Conservation (phyloP, 1,140 invertebrate genomes). For the Pseudomyrmex sp. region DNA sequence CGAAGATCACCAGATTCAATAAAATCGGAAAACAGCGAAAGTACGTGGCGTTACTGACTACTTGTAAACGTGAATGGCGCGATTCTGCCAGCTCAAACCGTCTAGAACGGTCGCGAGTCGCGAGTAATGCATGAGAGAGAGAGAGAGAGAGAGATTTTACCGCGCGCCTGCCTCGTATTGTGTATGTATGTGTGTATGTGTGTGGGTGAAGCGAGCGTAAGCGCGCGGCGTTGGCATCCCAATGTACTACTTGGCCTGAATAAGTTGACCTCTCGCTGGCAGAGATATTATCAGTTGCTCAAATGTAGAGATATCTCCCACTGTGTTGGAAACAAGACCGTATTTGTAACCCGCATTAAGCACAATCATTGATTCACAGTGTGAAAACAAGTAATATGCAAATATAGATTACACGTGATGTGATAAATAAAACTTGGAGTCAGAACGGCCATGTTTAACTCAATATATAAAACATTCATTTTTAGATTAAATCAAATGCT, state of each 20-base stretch:
- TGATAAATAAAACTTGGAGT: not conserved
- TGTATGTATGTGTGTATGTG: not conserved
- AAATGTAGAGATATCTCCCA: not conserved
- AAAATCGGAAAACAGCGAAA: conserved; percentile 43
- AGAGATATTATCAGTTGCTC: conserved; percentile 28
- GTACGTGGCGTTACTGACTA: conserved; percentile 65
- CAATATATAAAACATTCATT: no score
- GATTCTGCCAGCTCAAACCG: conserved; percentile 41
- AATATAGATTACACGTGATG: not conserved
- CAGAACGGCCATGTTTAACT: not conserved
- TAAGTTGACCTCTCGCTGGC: conserved; percentile 52
- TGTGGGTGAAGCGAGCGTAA: conserved; percentile 5
- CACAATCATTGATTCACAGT: not conserved
- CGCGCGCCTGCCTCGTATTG: not conserved
- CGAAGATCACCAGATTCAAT: conserved; percentile 4
- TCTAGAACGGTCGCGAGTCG: conserved; percentile 64
- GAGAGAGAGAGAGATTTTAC: conserved; percentile 22
- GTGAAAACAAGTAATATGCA: not conserved
- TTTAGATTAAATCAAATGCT: not conserved
- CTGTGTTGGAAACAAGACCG: conserved; percentile 5
- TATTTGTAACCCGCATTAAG: not conserved
- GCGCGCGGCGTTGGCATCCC: conserved; percentile 43
- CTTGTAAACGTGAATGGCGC: conserved; percentile 70
- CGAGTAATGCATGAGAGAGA: not conserved
- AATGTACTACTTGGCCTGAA: conserved; percentile 69